A percentile compares a stretch with the other conserved stretches of the same genome.
Conservation (phyloP, 2,113 vertebrate genomes). For the Perccottus glenii region DNA sequence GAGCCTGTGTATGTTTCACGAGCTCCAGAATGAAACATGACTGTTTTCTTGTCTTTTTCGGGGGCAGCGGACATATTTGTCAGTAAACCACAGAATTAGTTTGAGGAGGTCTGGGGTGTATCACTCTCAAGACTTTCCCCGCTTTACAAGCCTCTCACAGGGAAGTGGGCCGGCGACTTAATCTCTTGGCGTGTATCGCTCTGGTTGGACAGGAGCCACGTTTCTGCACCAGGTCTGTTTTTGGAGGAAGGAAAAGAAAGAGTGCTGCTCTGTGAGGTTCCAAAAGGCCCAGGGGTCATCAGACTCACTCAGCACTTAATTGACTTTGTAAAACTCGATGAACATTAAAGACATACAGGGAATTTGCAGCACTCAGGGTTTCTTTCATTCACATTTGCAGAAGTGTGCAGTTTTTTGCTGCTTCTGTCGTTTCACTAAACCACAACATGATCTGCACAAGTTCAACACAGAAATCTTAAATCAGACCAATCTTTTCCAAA, state of each 20-base stretch:
- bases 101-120: conserved; percentile 39
- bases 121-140: conserved; percentile 24
- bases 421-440: neutral
- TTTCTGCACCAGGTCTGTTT: conserved; percentile 21
- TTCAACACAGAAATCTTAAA: neutral
- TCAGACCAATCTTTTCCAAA: neutral
- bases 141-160: conserved; percentile 51
- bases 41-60: conserved; percentile 14
- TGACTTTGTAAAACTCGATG: conserved; percentile 28
- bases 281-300: conserved; percentile 28
- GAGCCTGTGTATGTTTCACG: neutral
- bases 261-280: conserved; percentile 29
- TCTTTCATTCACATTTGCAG: conserved; percentile 12
- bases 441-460: neutral
- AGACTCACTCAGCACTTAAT: conserved; percentile 41
- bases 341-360: conserved; percentile 15
- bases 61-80: conserved; percentile 15
- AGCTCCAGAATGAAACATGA: conserved; percentile 22
- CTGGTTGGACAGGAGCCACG: conserved; percentile 38
- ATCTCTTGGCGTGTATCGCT: conserved; percentile 35
- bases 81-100: conserved; percentile 6
- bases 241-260: conserved; percentile 21
- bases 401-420: neutral
- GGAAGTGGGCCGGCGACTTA: conserved; percentile 26
- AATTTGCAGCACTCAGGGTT: conserved; percentile 6